Evolutionary conservation across 2,113 vertebrate species (phyloP).

Genomic region (Tapirus terrestris): DNA sequence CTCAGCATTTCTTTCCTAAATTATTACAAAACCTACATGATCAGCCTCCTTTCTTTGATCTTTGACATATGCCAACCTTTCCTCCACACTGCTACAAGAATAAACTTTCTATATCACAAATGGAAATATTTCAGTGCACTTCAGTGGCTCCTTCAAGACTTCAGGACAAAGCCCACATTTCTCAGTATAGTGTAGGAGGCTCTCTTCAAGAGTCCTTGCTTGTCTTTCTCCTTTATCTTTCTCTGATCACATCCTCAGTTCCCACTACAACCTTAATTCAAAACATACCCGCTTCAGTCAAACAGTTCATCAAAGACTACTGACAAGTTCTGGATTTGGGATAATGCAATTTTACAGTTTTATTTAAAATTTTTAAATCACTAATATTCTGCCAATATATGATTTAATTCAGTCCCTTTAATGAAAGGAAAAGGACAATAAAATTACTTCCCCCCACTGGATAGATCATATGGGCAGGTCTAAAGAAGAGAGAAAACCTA

Average conservation of each 20-base stretch:
- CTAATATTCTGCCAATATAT: background rate
- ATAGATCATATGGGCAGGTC: background rate
- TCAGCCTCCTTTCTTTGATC: background rate
- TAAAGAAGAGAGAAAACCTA: background rate
- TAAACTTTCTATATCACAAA: background rate
- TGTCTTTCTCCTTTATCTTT: background rate
- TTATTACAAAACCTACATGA: constrained; percentile 5
- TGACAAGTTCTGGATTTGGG: background rate
- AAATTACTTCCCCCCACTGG: background rate
- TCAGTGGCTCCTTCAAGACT: background rate
- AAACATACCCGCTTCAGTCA: background rate
- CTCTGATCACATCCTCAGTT: background rate
- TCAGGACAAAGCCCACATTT: background rate
- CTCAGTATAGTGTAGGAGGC: background rate
- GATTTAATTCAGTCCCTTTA: background rate
- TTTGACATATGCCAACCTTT: background rate
- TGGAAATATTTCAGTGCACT: background rate
- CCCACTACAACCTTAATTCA: background rate
- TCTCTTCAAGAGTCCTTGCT: background rate
- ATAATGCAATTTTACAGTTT: background rate
- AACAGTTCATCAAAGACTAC: background rate
- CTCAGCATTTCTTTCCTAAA: background rate
- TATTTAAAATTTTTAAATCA: background rate
- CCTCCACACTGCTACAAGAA: background rate
- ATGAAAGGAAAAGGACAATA: background rate